Base-by-base conservation (phyloP, 2,113 vertebrate genomes). In the Ellobius talpinus region DNA sequence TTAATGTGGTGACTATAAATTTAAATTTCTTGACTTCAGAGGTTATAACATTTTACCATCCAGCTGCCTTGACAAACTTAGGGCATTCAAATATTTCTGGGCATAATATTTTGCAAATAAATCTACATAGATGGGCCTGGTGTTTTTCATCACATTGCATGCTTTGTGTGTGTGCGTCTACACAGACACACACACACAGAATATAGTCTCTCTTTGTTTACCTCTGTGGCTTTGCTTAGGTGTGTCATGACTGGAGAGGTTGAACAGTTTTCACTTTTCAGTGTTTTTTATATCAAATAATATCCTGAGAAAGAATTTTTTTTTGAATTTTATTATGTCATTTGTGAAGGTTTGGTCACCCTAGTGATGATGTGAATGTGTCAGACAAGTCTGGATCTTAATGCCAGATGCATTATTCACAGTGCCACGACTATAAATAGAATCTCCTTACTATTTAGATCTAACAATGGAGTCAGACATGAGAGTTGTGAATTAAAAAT, bases 1-100 rank as follows among this genome's bases (percentile, higher is more conserved):
- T 97, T 98, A 97, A 98, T 97, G 96, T 98, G 98, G 98, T 84
- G 86, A 96, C 98, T 96, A 98, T 98, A 98, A 98, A 98, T 98
- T 97, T 97, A 91, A 97, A 97, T 97, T 98, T 98, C 97, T 97
- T 97, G 95, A 98, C 97, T 98, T 97, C 70, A 94, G 97, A 97
- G 91, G 96, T 97, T 97, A 95, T 91, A 96, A 93, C 76, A 89
- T 93, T 97, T 96, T 97, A 90, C 87, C 79, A 45, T 93, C 79
- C 89, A 93, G 90, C 94, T 97, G 87, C 89, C 93, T 66, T 85
- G 61, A 95, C 50, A 86, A 91, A 89, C 93, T 97, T 94, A 95
- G 47, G 79, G 78, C 86, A 87, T 89, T 96, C 74, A 89, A 87
- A 84, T 96, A 94, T 82, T 95, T 95, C 87, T 93, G 96, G 66